Evolutionary conservation across 2,888 invertebrate genomes (phyloP), one percentile per base, ranked within the genome.

Genomic region (Dermolepida albohirtum): DNA sequence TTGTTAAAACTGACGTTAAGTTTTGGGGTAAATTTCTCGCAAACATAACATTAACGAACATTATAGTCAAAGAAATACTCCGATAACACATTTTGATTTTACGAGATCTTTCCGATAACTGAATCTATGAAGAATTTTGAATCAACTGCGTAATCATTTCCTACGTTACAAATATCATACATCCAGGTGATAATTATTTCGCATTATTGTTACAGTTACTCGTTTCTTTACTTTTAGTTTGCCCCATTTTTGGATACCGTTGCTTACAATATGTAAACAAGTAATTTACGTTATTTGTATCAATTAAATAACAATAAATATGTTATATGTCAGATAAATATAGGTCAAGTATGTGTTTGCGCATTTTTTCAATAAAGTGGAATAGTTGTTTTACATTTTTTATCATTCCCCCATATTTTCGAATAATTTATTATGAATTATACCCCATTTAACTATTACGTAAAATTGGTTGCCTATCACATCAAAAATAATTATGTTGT

Each of bases 201-300:
- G 71, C 73, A 78, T 76, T 74, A 68, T 70, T 76, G 74, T 74
- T 79, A 81, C 80, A 76, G 81, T 81, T 81, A 80, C 74, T 73
- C 72, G 70, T 67, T 68, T 71, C 71, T 70, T 71, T 70, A 72
- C 67, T 66, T 39, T 63, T 49, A 52, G 50, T 70, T 50, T 64
- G 67, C 41, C 67, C 67, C 39, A 70, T 67, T 64, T 70, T 70
- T 59, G 47, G 55, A 63, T 69, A 73, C 72, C 72, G 72, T 72
- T 73, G 50, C 62, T 44, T 57, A 62, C 68, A 69, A 69, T 73
- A 71, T 72, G 70, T 70, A 72, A 72, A 70, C 59, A 68, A 49
- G 54, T 68, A 64, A 52, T 59, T 59, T 44, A 39, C 54, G 10
- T 17, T 14, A 14, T 54, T 54, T 54, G 59, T 44, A 54, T 43